Evolutionary conservation across 1,140 invertebrate genomes (phyloP), one percentile per base, ranked within the genome.

Genomic region (Idris sp.): DNA sequence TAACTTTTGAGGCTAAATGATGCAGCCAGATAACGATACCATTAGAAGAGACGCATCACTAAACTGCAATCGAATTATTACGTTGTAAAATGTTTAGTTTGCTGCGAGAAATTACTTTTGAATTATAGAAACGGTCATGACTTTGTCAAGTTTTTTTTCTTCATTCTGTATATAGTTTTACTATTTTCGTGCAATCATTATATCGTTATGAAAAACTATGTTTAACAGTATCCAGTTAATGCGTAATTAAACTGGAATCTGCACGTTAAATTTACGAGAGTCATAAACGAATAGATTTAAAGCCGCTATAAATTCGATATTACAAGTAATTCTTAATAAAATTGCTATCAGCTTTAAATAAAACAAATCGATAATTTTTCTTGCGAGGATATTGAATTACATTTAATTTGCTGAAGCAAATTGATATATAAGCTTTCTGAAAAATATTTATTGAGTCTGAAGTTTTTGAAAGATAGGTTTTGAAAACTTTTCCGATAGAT

Each of bases 11-110:
- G 53, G 59, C 53, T 61, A 65, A 67, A 65, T 74, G 69, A 61
- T 65, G 22, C 54, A 16, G 48, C 31, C 15, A 36, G 46, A 74
- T 74, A 65, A 74, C 69, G 33, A 59, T 33, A 65, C 53, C 59
- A 67, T 65, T 74, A 74, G 48, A 74, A 74, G n/a, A n/a, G 69
- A 67, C 67, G 61, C 69, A 65, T 74, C 53, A 59, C 46, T 31
- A 65, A 65, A 54, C 53, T 74, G 40, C 30, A 31, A 10, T 30
- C 14, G 4, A 65, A 36, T 46, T 58, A 51, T 13, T n/a, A n/a
- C 44, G 31, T 11, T 46, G 35, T 58, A 51, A 67, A 73, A 59
- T 58, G 46, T 73, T 65, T 8, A 43, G 31, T 26, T n/a, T n/a
- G n/a, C n/a, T n/a, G n/a, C n/a, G n/a, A n/a, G n/a, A n/a, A n/a